phyloP scores from a whole-genome alignment of 2,113 vertebrate genomes.

The Synodontis membranacea region DNA sequence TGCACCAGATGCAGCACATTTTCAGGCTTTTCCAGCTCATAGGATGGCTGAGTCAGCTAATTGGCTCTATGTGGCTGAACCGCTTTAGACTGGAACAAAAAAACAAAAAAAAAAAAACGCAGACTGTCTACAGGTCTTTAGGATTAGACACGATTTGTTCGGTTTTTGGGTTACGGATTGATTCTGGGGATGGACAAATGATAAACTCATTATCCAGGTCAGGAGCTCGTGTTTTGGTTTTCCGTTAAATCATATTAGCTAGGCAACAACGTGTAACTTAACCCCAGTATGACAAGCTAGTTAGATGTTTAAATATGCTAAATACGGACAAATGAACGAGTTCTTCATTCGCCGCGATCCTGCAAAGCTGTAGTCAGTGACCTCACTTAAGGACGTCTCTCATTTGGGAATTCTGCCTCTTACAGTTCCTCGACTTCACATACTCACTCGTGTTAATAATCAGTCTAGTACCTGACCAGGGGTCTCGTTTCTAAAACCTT shows the following conservation, averaged over 20 bases:
- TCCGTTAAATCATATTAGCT: not conserved
- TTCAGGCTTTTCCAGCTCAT: slow-evolving; percentile 14
- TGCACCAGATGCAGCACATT: slow-evolving; percentile 13
- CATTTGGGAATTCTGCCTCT: not conserved
- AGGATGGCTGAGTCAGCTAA: slow-evolving; percentile 32
- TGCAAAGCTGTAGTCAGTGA: not conserved
- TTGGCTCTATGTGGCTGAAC: slow-evolving; percentile 10
- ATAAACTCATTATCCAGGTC: not conserved
- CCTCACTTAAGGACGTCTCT: not conserved
- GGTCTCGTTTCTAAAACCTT: too few relatives aligned
- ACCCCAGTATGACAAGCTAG: not conserved
- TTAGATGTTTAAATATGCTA: not conserved
- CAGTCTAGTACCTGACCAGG: too few relatives aligned
- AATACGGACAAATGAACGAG: not conserved
- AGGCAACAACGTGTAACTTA: not conserved
- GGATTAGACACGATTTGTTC: not conserved
- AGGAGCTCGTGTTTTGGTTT: not conserved
- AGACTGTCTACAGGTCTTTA: not conserved
- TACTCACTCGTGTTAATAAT: not conserved
- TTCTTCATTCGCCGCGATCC: not conserved
- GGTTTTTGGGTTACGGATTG: not conserved
- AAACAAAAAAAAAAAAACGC: too few relatives aligned
- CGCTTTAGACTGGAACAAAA: not conserved
- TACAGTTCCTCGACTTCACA: not conserved
- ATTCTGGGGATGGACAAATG: not conserved